Evolutionary conservation across 2,113 vertebrate species (phyloP), one percentile per base, ranked within the genome.

Genomic region (Arvicanthis niloticus): DNA sequence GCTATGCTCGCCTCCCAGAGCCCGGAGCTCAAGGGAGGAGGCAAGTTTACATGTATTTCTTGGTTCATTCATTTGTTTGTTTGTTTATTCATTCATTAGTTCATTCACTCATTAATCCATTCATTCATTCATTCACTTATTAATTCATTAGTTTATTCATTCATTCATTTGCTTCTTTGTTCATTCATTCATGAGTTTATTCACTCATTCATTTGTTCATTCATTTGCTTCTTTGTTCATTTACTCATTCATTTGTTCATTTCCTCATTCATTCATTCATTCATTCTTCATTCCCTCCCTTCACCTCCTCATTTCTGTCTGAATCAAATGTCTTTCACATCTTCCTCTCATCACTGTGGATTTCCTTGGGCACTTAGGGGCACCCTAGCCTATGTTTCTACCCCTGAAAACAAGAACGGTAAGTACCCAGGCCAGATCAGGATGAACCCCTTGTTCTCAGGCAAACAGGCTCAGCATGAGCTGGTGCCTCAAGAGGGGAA

Each of bases 361-460:
- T 16, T 34, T 48, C 40, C 0, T 0, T 6, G 42, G 21, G 72
- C 2, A 5, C 65, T 53, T 26, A 34, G 45, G 45, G 34, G 48
- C 62, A 86, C 16, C 65, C 11, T 51, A 34, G 60, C 48, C 77
- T 77, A 78, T 1, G 95, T 88, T 40, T 87, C 45, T 37, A 37
- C 21, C 13, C 16, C 89, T 88, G 68, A 53, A 78, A 84, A 22
- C 24, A 56, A 75, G 67, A 40, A 3, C 12, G 62, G 31, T 21
- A 68, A 24, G 29, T 48, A 11, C 37, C 12, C 3, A 24, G 84
- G 31, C 10, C 85, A 88, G 31, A 72, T 70, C 34, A 22, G 6
- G 34, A 51, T n/a, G 12, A 16, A 68, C 31, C 45, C 31, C 85
- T 70, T 53, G 65, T 51, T 53, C 45, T 70, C 26, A 0, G 34